Evolutionary conservation across 2,888 invertebrate genomes (phyloP).

Genomic region (Eulithis prunata): DNA sequence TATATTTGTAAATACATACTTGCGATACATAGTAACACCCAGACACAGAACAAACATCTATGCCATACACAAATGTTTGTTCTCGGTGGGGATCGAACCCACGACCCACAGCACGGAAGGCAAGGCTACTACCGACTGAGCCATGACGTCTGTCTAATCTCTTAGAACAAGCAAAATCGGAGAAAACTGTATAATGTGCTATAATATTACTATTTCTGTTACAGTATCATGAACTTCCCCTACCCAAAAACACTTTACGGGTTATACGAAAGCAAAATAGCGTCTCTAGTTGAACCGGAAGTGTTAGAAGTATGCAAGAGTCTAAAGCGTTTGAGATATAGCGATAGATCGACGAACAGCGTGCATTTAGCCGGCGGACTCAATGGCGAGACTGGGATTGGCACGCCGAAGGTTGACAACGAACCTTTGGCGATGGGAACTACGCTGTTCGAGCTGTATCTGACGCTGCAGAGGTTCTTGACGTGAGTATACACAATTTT

Average conservation of each 20-base stretch:
- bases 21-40: too few relatives aligned
- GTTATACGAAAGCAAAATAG: slow-evolving; percentile 89
- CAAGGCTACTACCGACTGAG: too few relatives aligned
- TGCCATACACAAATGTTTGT: too few relatives aligned
- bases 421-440: slow-evolving; percentile 93
- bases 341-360: slow-evolving; percentile 69
- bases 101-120: too few relatives aligned
- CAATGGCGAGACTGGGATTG: slow-evolving; percentile 79
- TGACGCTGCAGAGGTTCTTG: slow-evolving; percentile 94
- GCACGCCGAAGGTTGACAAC: slow-evolving; percentile 75
- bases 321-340: slow-evolving; percentile 86
- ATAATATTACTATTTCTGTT: slow-evolving; percentile 48
- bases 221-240: slow-evolving; percentile 88
- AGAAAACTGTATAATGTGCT: too few relatives aligned
- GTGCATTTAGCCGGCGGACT: slow-evolving; percentile 80
- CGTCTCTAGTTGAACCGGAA: slow-evolving; percentile 88
- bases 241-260: slow-evolving; percentile 90
- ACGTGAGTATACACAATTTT: slow-evolving; percentile 77
- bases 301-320: slow-evolving; percentile 89
- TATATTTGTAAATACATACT: too few relatives aligned
- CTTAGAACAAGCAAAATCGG: too few relatives aligned
- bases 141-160: neutral
- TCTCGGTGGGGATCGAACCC: too few relatives aligned
- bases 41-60: too few relatives aligned
- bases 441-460: slow-evolving; percentile 95